Evolutionary conservation across 2,113 vertebrate genomes (phyloP), one percentile per base, ranked within the genome.

Genomic region (Prunella himalayana): DNA sequence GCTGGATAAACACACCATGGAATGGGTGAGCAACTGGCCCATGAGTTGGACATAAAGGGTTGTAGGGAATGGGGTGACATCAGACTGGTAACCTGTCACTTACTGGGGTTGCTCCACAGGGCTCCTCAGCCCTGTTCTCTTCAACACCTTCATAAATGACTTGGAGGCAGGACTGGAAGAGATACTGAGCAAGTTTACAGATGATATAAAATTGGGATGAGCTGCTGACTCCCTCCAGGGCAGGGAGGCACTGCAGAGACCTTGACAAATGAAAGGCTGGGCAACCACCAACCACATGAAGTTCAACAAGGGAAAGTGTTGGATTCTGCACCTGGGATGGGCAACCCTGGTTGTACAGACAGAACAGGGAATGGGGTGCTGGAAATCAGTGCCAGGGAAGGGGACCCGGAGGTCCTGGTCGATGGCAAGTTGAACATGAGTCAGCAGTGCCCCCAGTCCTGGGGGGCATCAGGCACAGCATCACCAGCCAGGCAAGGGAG

Each of bases 341-440:
- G 5, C 14, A 35, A 7, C 22, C 15, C 56, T 16, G 22, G 4
- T 7, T 59, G n/a, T 59, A 24, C 2, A 1, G 22, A 59, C 15
- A 35, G 56, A 59, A 0, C 1, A 1, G n/a, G 21, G 13, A 57
- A 57, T 57, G 9, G 2, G 27, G 17, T 28, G 5, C 14, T 28
- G 15, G n/a, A 35, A 35, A 35, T 14, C 56, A 59, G 10, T 10
- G 30, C 30, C 53, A 13, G 7, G 30, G 18, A 33, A 54, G 8
- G 54, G 31, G 20, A 10, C 21, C 21, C n/a, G n/a, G n/a, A n/a
- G n/a, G n/a, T n/a, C n/a, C n/a, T 23, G 21, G 33, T 57, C 12
- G 6, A 23, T 57, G 33, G 54, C 54, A 57, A 22, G 13, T 33
- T 33, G 53, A 9, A 56, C 8, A n/a, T 9, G 31, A n/a, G 6